phyloP scores from a whole-genome alignment of 2,888 invertebrate species.

The Diogma glabrata region DNA sequence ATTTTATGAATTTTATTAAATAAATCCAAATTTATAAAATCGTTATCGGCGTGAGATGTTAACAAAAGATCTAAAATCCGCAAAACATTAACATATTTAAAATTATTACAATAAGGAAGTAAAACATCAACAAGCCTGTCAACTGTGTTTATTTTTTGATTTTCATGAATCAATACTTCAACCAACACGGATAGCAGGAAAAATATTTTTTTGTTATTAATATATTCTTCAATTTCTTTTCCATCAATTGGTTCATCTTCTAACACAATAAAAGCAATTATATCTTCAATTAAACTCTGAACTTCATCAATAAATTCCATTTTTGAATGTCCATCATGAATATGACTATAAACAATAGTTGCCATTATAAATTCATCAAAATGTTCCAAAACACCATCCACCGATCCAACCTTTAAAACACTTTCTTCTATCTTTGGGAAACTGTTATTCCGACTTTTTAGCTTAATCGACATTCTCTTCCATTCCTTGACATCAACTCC shows the following conservation, averaged over 20 bases:
- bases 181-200: conserved; percentile 46
- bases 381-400: conserved; percentile 24
- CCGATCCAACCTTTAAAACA: conserved; percentile 30
- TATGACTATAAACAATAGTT: conserved; percentile 27
- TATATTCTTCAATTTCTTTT: neutral
- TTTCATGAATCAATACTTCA: conserved; percentile 47
- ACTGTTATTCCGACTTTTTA: conserved; percentile 28
- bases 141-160: conserved; percentile 22
- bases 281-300: conserved; percentile 30
- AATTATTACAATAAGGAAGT: conserved; percentile 38
- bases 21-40: conserved; percentile 27
- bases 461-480: conserved; percentile 54
- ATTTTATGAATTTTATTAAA: conserved; percentile 40
- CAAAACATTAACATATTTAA: conserved; percentile 39
- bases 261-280: conserved; percentile 18
- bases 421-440: conserved; percentile 26
- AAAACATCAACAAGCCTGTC: conserved; percentile 36
- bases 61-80: conserved; percentile 44
- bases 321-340: conserved; percentile 15
- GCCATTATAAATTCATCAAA: conserved; percentile 34
- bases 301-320: conserved; percentile 15
- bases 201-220: conserved; percentile 24
- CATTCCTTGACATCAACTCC: conserved; percentile 49
- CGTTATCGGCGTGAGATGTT: conserved; percentile 26
- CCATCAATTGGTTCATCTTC: neutral